Base-by-base conservation (phyloP, 2,113 vertebrate genomes). In the Bothrops jararaca region DNA sequence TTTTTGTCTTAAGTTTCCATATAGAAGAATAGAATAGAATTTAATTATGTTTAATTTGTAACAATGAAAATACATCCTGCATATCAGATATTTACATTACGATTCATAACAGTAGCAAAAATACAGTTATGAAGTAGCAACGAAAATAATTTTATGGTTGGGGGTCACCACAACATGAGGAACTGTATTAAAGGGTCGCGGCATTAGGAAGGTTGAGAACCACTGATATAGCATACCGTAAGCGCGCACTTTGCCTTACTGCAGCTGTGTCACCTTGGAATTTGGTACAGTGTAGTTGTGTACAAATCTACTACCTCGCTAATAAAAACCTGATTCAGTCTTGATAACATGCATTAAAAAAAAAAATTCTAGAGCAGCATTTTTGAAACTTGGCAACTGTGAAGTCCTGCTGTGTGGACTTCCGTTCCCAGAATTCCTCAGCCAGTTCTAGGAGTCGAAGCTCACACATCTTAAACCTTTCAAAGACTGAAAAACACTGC, bases 251-350 rank as follows among this genome's bases (percentile, higher is more conserved):
- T 52, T 87, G 88, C 93, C 92, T 95, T 93, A 95, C 22, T 39
- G 48, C 94, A 94, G 95, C 97, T 95, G 94, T 5, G 23, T 96
- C 95, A 95, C 92, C 94, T 86, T 34, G 91, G 95, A 96, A 92
- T 95, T 96, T 95, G 94, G 94, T 94, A 4, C 3, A 92, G 94
- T 97, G 95, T 93, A 60, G 94, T 97, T 95, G 95, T 96, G 92
- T 97, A 96, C 98, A 97, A 97, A 98, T 96, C 29, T 93, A 92
- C 90, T 95, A 96, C 96, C 95, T 92, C 94, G 94, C 95, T 96
- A 98, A 98, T 98, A 98, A 98, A 64, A 98, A 91, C 8, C 86
- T 96, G 50, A 13, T 48, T 88, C 58, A 93, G n/a, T 15, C 0
- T 58, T 74, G 23, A 58, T 6, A 3, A 26, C 24, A 3, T 86